Conservation (phyloP, 2,888 invertebrate species). For the Busseola fusca region DNA sequence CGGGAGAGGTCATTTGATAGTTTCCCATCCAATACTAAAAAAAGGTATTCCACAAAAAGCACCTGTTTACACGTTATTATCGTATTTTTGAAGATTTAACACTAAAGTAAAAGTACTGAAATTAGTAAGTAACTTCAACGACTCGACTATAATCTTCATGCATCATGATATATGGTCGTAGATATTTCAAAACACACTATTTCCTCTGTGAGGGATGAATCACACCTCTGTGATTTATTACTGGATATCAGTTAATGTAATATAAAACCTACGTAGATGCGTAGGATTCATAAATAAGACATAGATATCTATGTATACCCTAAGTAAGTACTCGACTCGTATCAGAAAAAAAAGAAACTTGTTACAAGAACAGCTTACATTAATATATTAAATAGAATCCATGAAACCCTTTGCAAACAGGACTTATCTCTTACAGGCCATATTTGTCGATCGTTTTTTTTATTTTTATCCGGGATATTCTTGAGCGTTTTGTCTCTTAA, state of each 20-base stretch:
- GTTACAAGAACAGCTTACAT: constrained; percentile 24
- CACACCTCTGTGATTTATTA: background rate
- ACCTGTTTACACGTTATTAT: no score
- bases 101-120: background rate
- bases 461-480: constrained; percentile 28
- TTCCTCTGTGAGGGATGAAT: background rate
- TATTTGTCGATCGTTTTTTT: constrained; percentile 27
- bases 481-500: constrained; percentile 16
- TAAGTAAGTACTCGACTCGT: background rate
- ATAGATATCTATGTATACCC: background rate
- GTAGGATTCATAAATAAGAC: background rate
- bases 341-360: constrained; percentile 6
- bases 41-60: no score
- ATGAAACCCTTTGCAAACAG: constrained; percentile 43
- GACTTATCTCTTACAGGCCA: constrained; percentile 30
- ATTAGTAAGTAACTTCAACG: background rate
- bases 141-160: background rate
- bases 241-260: background rate
- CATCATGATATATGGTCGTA: background rate
- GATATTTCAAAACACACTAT: background rate
- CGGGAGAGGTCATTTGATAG: no score
- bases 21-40: no score
- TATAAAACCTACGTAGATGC: background rate
- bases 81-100: background rate
- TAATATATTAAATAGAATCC: constrained; percentile 35